These are phyloP conservation scores for Oligia strigilis DNA, from an alignment of 2,888 invertebrate species.

Conservation along the genomic window DNA sequence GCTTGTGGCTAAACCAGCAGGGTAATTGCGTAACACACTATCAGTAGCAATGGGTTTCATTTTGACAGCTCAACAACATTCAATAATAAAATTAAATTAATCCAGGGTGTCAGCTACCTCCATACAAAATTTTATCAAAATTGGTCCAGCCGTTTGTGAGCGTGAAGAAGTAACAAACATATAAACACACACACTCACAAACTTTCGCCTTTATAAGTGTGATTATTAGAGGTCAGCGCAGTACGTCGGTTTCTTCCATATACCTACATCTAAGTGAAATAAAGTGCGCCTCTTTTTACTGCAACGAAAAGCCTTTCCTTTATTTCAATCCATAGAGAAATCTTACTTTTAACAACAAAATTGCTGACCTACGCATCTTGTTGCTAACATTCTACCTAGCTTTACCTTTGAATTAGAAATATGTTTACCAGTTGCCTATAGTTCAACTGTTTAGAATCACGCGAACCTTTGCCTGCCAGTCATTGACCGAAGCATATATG, in stretches of 20 bases:
- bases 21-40: too few species aligned
- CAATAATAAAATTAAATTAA: too few species aligned
- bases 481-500: slow-evolving; percentile 33
- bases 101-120: too few species aligned
- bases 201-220: too few species aligned
- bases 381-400: background rate
- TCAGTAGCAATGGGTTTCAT: too few species aligned
- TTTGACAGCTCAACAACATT: too few species aligned
- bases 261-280: background rate
- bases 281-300: background rate
- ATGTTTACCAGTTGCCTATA: background rate
- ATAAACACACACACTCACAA: too few species aligned
- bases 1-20: background rate
- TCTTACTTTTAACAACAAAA: background rate
- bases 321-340: background rate
- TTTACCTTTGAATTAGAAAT: slow-evolving; percentile 6
- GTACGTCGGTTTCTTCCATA: background rate
- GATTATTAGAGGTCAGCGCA: background rate
- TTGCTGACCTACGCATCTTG: background rate
- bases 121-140: too few species aligned
- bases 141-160: too few species aligned
- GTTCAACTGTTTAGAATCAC: slow-evolving; percentile 13
- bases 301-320: background rate
- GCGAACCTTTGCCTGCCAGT: slow-evolving; percentile 3
- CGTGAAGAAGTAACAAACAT: too few species aligned